Base-by-base conservation (phyloP, 2,113 vertebrate genomes). In the Lanius collurio region DNA sequence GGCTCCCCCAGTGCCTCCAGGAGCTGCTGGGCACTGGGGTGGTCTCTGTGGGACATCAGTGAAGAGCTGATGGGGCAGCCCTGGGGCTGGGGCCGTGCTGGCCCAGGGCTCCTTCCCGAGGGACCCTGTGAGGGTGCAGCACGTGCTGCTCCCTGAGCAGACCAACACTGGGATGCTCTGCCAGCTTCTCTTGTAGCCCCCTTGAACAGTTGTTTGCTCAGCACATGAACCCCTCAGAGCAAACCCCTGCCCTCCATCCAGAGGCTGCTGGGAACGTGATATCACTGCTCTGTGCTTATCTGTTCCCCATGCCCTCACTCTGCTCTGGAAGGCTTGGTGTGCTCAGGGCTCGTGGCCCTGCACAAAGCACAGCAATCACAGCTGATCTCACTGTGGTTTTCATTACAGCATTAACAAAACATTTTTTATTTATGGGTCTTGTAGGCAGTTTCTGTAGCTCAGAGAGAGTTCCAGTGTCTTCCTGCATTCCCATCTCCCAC, bases 361-460 rank as follows among this genome's bases (percentile, higher is more conserved):
- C 73, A 53, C 83, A 78, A 60, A 90, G 65, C 73, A 62, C 70
- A 87, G 94, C 74, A 74, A 64, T 69, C 65, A 49, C 27, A 91
- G 77, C 41, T 87, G 81, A 71, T 81, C 90, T 69, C 88, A 86
- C 35, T 59, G 63, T 95, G 94, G 88, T 94, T 97, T 97, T 81
- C 95, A 94, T 97, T 96, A 96, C 88, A 83, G 90, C 94, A 92
- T 94, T 79, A 90, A 88, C 89, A 89, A 96, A 97, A 85, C 74
- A 95, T 95, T 91, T 80, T 68, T 94, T 68, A 85, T 92, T 97
- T 77, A 91, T 35, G 89, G 81, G 62, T 42, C 67, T 90, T 3
- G 2, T 11, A 47, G 77, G 90, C 86, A 76, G 77, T 92, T 89
- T 87, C 67, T 91, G 21, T 50, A 89, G 84, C 91, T 74, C 67